Evolutionary conservation across 2,888 invertebrate species (phyloP).

Genomic region (Ennomos erosarius): DNA sequence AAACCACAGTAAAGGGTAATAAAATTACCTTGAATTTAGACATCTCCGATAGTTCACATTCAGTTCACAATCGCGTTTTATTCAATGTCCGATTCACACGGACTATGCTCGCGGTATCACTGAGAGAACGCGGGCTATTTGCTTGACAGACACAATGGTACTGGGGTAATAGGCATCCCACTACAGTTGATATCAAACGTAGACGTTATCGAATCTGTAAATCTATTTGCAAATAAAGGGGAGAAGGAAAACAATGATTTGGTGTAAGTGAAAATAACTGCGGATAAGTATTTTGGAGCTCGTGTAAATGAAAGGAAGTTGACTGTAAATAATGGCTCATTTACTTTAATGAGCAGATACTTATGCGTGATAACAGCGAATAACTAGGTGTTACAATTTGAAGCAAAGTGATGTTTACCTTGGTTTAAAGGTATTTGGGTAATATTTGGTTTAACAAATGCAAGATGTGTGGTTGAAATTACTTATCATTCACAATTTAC

Average conservation of each 20-base stretch:
- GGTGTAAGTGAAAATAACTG: neutral
- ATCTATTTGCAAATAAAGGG: constrained; percentile 10
- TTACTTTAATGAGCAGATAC: too few species aligned
- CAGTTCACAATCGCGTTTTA: constrained; percentile 25
- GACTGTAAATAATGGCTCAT: too few species aligned
- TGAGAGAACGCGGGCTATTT: constrained; percentile 6
- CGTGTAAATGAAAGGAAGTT: too few species aligned
- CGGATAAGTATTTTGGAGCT: too few species aligned
- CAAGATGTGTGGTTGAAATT: too few species aligned
- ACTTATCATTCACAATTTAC: too few species aligned
- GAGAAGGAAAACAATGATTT: neutral
- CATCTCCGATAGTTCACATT: constrained; percentile 35
- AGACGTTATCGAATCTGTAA: constrained; percentile 1
- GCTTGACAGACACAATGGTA: constrained; percentile 4
- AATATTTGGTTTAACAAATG: too few species aligned
- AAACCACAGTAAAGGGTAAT: neutral
- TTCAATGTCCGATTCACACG: constrained; percentile 11
- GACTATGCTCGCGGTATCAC: neutral
- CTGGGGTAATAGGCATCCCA: neutral
- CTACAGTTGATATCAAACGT: constrained; percentile 12
- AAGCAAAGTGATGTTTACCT: too few species aligned
- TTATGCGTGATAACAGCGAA: too few species aligned
- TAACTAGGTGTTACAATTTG: too few species aligned
- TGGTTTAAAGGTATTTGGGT: too few species aligned
- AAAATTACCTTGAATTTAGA: constrained; percentile 40